Conservation (phyloP, 2,113 vertebrate species). For the Tringa solitaria region DNA sequence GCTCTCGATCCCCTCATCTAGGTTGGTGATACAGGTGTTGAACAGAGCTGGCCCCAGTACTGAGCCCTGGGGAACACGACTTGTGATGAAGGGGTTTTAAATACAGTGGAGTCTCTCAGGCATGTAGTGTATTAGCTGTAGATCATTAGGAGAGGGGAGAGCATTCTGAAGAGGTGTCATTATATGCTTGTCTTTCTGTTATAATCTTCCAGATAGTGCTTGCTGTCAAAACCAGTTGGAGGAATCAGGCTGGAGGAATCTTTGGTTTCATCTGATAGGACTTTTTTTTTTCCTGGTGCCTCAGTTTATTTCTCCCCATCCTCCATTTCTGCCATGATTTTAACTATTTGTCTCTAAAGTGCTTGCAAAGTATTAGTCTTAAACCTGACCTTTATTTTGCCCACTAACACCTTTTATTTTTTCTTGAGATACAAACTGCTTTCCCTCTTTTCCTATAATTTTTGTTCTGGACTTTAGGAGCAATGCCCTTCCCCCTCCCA, state of each 20-base stretch:
- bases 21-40: background rate
- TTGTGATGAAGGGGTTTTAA: background rate
- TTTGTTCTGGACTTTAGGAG: background rate
- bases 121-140: background rate
- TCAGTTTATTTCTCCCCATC: background rate
- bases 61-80: background rate
- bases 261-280: background rate
- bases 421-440: background rate
- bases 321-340: background rate
- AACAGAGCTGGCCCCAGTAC: background rate
- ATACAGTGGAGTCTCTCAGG: background rate
- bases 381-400: background rate
- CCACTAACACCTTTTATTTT: background rate
- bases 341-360: background rate
- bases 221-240: background rate
- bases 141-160: background rate
- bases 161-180: background rate
- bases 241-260: background rate
- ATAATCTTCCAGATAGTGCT: background rate
- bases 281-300: background rate
- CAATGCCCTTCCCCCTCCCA: background rate
- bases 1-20: rapidly evolving
- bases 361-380: background rate
- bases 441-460: background rate
- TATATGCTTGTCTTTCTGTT: background rate